Percentiles rank a stretch among this genome's conserved stretches.
Conservation (phyloP, 2,113 vertebrate genomes). For the Lepidothrix coronata region DNA sequence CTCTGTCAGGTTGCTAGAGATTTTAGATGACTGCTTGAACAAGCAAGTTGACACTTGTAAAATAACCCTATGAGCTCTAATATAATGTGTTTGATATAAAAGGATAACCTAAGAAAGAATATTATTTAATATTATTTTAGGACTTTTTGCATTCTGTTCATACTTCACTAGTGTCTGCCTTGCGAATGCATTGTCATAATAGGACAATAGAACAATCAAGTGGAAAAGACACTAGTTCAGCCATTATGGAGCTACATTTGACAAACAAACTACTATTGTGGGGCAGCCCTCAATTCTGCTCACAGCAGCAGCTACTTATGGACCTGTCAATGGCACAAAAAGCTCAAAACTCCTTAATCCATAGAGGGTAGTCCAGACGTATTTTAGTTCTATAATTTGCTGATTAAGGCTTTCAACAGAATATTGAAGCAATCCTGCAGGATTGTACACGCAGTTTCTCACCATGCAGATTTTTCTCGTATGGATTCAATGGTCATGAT, state of each 20-base stretch:
- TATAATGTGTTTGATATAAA: background rate
- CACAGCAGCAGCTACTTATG: background rate
- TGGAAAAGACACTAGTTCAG: background rate
- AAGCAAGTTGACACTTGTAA: background rate
- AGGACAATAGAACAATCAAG: background rate
- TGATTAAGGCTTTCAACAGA: background rate
- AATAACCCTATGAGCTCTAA: background rate
- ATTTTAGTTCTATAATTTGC: background rate
- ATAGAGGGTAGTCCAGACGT: background rate
- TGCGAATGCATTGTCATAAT: background rate
- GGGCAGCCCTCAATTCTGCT: background rate
- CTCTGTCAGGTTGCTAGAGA: background rate
- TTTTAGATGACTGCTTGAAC: background rate
- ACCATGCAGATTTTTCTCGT: fast-evolving
- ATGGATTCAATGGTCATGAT: background rate
- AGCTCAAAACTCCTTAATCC: background rate
- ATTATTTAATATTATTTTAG: background rate
- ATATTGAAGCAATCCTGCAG: background rate
- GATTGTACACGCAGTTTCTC: background rate
- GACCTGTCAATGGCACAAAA: background rate
- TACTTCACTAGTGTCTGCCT: background rate
- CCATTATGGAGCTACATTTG: background rate
- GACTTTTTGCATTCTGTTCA: background rate
- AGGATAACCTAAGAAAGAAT: background rate
- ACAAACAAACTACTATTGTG: background rate